Base-by-base conservation (phyloP, 2,888 invertebrate genomes). In the Ectemnius lituratus region DNA sequence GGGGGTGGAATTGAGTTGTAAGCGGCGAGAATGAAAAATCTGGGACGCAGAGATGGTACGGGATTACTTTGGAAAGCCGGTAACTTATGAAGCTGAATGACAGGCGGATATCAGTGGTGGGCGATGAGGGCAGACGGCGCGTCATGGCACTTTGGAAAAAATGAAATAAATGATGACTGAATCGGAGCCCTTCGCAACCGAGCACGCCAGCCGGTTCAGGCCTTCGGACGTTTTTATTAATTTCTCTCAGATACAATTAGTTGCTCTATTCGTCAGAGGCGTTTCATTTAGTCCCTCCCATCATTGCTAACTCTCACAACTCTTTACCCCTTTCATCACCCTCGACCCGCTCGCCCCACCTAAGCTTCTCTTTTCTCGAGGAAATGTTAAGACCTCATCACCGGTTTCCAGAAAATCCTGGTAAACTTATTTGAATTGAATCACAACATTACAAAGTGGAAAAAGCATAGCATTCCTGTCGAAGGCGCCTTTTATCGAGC, bases 161-260 rank as follows among this genome's bases (percentile, higher is more conserved):
- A 87, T 87, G 84, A 87, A 88, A 88, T 85, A 88, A 88, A 88
- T 88, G 87, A 88, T 87, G 82, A 83, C 37, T 84, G 84, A 81
- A 84, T 85, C 80, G 79, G 6, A 52, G 52, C 52, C 78, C 82
- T 81, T 37, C 37, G 8, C 37, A 5, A 11, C 83, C 80, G 60
- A 70, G 56, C 58, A 59, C 67, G 82, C 80, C 79, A 64, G 80
- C 66, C 78, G 78, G 78, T 70, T 69, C 78, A 70, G 77, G 70
- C 83, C 86, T 85, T 87, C 85, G 85, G 86, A 83, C 87, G 87
- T 88, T 90, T 89, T 90, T 90, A 90, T 90, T 90, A 90, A 90
- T 90, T 90, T 87, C 88, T 88, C 88, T 90, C 88, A 85, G 89
- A 90, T 89, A 90, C 90, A 90, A 90, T 90, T 90, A 90, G 90